Base-by-base conservation (phyloP, 2,113 vertebrate species). In the Cacatua alba region DNA sequence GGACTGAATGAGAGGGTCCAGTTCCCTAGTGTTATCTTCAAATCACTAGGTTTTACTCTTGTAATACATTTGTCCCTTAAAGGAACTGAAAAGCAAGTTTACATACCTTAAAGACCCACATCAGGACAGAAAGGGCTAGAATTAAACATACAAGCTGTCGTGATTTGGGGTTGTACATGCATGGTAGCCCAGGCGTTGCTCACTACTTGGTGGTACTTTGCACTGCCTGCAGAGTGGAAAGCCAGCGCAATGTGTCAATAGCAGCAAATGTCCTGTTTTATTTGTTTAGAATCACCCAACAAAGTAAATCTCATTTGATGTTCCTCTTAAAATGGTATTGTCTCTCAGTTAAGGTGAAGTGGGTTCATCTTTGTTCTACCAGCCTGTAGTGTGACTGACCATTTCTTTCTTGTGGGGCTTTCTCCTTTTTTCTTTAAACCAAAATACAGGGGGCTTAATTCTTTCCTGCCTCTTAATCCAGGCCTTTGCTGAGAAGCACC, bases 121-220 rank as follows among this genome's bases (percentile, higher is more conserved):
- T 97, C 95, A 95, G 69, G 94, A 90, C 95, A 97, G 95, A 93
- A 95, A 97, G 95, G 96, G 94, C 96, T 97, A 96, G 95, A 96
- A 96, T 89, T 90, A 92, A 97, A 95, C 80, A 91, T 37, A 94
- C 51, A 88, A 95, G 86, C 97, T 95, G 95, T 96, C 93, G 0
- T 97, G 93, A 95, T 97, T 81, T 93, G 94, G 96, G 95, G 81
- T 94, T 88, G 90, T 93, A 39, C 5, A 2, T 1, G 4, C 5
- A 2, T 33, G 67, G 90, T 78, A 79, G 91, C 76, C 75, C 71
- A 49, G 44, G 18, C 0, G 0, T 49, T 76, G 72, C 31, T 59
- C 19, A 8, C 28, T n/a, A 6, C 49, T 28, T 74, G 68, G 78
- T 7, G 4, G 75, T 48, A 65, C 79, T 88, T 60, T 67, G 82